phyloP scores from a whole-genome alignment of 2,113 vertebrate genomes.

The Marmota monax region DNA sequence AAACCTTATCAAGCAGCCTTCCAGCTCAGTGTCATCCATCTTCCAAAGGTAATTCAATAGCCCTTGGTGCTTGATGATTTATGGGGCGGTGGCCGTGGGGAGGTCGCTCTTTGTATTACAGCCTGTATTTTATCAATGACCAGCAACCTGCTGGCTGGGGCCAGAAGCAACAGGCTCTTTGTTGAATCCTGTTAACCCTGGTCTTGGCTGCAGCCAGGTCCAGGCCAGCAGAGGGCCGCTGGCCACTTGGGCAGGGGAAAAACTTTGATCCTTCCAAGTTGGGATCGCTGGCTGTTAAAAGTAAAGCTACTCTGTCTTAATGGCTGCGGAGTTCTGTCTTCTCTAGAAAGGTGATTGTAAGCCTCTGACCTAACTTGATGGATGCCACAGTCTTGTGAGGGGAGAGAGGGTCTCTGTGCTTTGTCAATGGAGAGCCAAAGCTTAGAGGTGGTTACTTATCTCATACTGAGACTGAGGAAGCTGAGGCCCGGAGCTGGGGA shows the following conservation, averaged over 20 bases:
- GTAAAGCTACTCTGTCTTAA: background rate
- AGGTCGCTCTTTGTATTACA: constrained; percentile 77
- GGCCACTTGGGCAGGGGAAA: background rate
- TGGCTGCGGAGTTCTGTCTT: background rate
- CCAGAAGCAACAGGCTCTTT: constrained; percentile 66
- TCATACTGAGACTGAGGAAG: background rate
- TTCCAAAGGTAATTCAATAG: constrained; percentile 80
- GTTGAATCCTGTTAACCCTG: constrained; percentile 68
- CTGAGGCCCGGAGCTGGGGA: background rate
- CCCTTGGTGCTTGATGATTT: constrained; percentile 76
- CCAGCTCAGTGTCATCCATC: constrained; percentile 70
- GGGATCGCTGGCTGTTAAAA: background rate
- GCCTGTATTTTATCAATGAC: constrained; percentile 77
- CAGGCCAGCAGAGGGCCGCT: background rate
- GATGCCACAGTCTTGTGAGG: background rate
- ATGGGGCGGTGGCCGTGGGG: background rate
- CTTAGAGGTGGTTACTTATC: background rate
- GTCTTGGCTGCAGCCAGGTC: background rate
- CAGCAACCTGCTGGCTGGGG: constrained; percentile 28
- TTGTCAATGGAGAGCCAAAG: background rate
- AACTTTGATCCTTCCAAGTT: background rate
- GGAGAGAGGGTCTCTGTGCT: background rate
- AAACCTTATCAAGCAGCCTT: constrained; percentile 79
- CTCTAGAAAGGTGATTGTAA: background rate
- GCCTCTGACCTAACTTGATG: background rate